phyloP scores from a whole-genome alignment of 1,140 invertebrate genomes.

The Maniola jurtina region DNA sequence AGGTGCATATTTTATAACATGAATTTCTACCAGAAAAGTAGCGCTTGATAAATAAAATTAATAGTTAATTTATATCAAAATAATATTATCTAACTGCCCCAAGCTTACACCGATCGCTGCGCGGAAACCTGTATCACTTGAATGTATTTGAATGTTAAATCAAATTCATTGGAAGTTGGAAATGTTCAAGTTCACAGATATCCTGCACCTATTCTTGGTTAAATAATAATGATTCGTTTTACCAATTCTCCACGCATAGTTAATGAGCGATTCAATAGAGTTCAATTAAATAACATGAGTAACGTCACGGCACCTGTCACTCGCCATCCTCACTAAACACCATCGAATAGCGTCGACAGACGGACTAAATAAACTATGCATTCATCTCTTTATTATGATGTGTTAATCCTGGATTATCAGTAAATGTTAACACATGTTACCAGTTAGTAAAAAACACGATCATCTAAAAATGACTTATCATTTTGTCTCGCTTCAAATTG shows the following conservation, averaged over 20 bases:
- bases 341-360: conserved; percentile 65
- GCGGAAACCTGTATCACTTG: too few species aligned
- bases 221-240: not conserved
- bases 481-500: conserved; percentile 20
- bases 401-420: conserved; percentile 77
- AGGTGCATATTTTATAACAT: too few species aligned
- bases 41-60: too few species aligned
- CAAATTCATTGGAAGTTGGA: too few species aligned
- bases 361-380: conserved; percentile 70
- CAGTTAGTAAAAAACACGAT: conserved; percentile 64
- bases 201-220: too few species aligned
- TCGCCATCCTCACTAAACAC: conserved; percentile 46
- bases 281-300: conserved; percentile 58
- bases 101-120: too few species aligned
- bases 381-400: conserved; percentile 78
- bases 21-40: too few species aligned
- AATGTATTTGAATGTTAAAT: too few species aligned
- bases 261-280: conserved; percentile 14
- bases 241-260: not conserved
- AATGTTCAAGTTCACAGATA: too few species aligned
- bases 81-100: too few species aligned
- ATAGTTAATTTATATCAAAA: too few species aligned
- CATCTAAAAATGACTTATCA: conserved; percentile 39
- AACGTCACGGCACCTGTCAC: conserved; percentile 64
- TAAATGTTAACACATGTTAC: conserved; percentile 79